A percentile compares a stretch with the other conserved stretches of the same genome.
Conservation (phyloP, 2,113 vertebrate species). For the Seriola aureovittata region DNA sequence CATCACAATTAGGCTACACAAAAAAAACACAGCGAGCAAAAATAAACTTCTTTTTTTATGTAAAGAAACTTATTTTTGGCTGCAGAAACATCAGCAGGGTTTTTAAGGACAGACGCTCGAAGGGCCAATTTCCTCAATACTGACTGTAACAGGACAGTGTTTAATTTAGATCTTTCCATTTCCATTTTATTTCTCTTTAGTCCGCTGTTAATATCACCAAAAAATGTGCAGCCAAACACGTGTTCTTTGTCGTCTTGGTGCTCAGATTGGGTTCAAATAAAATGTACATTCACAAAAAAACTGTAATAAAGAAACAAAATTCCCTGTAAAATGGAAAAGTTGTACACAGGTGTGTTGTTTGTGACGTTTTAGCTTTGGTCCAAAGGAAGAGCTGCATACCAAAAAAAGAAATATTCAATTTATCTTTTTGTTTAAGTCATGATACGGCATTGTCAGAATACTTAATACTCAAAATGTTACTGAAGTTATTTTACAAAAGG, state of each 20-base stretch:
- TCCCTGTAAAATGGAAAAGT: not conserved
- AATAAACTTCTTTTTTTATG: conserved; percentile 26
- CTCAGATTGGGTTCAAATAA: not conserved
- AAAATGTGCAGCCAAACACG: not conserved
- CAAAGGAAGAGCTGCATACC: no score
- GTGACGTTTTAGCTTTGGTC: no score
- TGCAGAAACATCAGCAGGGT: not conserved
- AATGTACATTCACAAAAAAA: not conserved
- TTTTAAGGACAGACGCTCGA: conserved; percentile 15
- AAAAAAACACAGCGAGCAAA: not conserved
- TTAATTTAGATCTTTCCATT: not conserved
- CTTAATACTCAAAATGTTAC: not conserved
- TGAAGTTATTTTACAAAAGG: not conserved
- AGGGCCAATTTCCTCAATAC: not conserved
- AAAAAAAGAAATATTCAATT: not conserved
- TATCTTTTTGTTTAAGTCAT: not conserved
- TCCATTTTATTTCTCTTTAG: not conserved
- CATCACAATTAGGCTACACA: not conserved
- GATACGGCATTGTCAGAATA: no score
- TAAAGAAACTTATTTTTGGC: conserved; percentile 33
- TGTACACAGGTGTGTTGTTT: no score
- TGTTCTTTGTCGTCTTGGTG: not conserved
- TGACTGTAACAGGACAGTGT: not conserved
- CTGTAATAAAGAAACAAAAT: not conserved
- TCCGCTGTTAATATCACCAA: no score